A percentile compares a stretch with the other conserved stretches of the same genome.
Evolutionary conservation across 2,888 invertebrate species (phyloP).

Genomic region (Pachymerium ferrugineum): DNA sequence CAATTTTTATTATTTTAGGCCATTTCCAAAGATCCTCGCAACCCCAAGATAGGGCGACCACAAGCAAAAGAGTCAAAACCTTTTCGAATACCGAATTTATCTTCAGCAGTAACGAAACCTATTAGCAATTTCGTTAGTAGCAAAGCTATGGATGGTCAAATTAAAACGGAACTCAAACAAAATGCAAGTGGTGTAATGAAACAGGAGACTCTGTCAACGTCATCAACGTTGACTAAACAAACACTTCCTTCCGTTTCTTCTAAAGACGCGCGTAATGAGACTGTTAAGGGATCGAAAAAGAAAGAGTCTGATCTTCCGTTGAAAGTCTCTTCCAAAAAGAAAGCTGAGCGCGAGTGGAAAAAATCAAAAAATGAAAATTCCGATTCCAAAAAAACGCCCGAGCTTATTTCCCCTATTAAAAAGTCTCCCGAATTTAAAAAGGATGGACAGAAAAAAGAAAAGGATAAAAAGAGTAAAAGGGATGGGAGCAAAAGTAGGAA

Average conservation of each 20-base stretch:
- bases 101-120: neutral
- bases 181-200: neutral
- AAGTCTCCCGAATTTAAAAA: slow-evolving; percentile 1
- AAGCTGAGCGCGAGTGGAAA: neutral
- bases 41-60: neutral
- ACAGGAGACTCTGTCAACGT: neutral
- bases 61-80: neutral
- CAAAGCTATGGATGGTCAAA: neutral
- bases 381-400: neutral
- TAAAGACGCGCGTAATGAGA: neutral
- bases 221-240: neutral
- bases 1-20: neutral
- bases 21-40: neutral
- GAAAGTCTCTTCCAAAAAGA: slow-evolving; percentile 1
- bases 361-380: neutral
- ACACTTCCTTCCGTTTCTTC: neutral
- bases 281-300: slow-evolving; percentile 13
- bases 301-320: slow-evolving; percentile 3
- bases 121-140: neutral
- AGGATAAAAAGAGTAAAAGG: neutral
- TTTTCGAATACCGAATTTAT: neutral
- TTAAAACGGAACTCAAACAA: neutral
- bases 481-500: neutral
- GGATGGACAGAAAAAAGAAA: neutral
- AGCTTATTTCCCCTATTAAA: neutral